These are phyloP conservation scores for Megatriorchis doriae DNA, from an alignment of 2,113 vertebrate species.

Conservation along the genomic window DNA sequence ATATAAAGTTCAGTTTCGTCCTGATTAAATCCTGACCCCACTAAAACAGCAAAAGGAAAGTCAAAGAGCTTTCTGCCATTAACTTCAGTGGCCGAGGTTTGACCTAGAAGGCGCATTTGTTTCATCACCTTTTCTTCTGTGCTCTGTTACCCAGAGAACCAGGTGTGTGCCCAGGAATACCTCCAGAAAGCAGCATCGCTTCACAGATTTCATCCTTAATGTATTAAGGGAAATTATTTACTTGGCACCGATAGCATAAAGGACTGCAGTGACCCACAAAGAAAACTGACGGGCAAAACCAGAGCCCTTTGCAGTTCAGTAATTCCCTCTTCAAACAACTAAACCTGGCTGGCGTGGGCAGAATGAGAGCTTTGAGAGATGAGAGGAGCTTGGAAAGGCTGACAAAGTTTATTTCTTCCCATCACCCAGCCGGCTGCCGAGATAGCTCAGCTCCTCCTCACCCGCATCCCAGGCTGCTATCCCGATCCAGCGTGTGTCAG, in stretches of 20 bases:
- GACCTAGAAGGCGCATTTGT: background rate
- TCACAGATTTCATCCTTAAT: background rate
- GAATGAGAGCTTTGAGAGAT: background rate
- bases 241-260: background rate
- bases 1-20: background rate
- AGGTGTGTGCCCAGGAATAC: background rate
- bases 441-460: background rate
- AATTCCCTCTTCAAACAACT: background rate
- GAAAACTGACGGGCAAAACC: background rate
- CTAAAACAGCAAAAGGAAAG: background rate
- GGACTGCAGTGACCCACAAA: background rate
- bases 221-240: background rate
- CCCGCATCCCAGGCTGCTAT: background rate
- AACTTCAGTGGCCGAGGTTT: background rate
- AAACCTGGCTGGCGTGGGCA: background rate
- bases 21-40: background rate
- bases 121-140: background rate
- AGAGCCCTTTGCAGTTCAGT: background rate
- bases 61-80: background rate
- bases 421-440: background rate
- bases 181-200: background rate
- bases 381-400: background rate
- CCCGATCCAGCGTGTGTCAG: fast-evolving
- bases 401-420: background rate
- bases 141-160: background rate